These are phyloP conservation scores for Anseranas semipalmata DNA, from an alignment of 2,113 vertebrate species.

Conservation along the genomic window DNA sequence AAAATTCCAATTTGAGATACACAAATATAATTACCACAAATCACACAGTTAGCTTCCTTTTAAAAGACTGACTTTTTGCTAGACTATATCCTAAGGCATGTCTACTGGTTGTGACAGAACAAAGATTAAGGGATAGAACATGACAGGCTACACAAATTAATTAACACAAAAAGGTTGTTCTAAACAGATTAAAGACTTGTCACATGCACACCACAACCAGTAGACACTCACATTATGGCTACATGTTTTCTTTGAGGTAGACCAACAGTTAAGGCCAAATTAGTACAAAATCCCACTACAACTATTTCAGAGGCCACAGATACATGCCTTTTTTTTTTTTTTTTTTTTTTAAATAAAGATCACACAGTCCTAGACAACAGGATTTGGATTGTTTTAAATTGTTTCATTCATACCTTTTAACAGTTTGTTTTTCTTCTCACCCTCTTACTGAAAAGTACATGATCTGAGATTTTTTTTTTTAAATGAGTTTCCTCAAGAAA, in stretches of 20 bases:
- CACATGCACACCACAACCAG: not conserved
- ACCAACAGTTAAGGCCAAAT: not conserved
- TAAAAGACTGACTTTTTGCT: not conserved
- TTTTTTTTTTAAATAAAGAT: not conserved
- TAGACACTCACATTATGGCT: not conserved
- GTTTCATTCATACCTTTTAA: not conserved
- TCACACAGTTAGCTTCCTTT: not conserved
- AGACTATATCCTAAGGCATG: not conserved
- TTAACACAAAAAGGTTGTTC: not conserved
- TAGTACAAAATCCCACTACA: not conserved
- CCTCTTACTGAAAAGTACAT: not conserved
- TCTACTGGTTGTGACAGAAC: not conserved
- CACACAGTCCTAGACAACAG: not conserved
- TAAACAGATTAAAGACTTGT: not conserved
- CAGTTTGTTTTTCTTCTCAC: not conserved
- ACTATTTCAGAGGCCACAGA: not conserved
- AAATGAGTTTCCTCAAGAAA: not conserved
- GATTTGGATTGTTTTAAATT: not conserved
- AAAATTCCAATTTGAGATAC: not conserved
- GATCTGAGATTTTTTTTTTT: not conserved
- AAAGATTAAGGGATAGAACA: not conserved
- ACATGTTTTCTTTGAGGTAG: not conserved
- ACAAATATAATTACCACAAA: not conserved
- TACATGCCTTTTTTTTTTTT: not conserved
- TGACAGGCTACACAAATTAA: not conserved